Evolutionary conservation across 2,113 vertebrate genomes (phyloP).

Genomic region (Tapirus terrestris): DNA sequence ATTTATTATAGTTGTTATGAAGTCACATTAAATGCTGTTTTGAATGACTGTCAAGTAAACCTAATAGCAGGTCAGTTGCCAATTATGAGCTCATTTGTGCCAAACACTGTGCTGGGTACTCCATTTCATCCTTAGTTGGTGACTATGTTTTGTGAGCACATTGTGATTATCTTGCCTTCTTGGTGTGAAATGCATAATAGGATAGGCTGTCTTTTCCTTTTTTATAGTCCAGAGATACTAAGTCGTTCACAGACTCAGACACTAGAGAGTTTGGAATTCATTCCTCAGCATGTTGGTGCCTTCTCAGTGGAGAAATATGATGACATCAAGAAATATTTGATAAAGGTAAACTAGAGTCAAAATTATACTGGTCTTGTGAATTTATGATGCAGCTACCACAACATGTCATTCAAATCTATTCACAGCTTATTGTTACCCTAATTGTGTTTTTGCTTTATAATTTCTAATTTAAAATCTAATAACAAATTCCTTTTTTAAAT

Average conservation of each 20-base stretch:
- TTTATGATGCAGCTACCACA: not conserved
- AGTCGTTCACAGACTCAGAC: slow-evolving; percentile 94
- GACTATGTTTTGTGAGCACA: not conserved
- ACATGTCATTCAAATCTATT: not conserved
- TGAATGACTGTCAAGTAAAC: not conserved
- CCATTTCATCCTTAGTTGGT: not conserved
- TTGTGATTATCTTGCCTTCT: slow-evolving; percentile 25
- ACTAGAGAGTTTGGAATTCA: slow-evolving; percentile 95
- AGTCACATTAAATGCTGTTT: not conserved
- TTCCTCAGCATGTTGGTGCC: slow-evolving; percentile 92
- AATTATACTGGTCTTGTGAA: not conserved
- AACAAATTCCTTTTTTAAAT: not conserved
- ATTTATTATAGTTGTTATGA: not conserved
- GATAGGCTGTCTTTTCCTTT: slow-evolving; percentile 63
- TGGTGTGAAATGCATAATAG: not conserved
- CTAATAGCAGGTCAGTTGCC: not conserved
- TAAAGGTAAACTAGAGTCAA: slow-evolving; percentile 89
- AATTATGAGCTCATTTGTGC: not conserved
- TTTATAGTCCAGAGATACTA: slow-evolving; percentile 87
- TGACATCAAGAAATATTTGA: slow-evolving; percentile 93
- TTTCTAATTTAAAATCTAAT: not conserved
- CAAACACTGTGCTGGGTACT: not conserved
- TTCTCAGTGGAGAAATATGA: slow-evolving; percentile 95
- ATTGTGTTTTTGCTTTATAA: not conserved
- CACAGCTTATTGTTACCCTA: not conserved